Percentiles rank a stretch among this genome's conserved stretches.
Evolutionary conservation across 92 coral and sea anemone species (phyloP).

Genomic region (Parazoanthus atlanticus): DNA sequence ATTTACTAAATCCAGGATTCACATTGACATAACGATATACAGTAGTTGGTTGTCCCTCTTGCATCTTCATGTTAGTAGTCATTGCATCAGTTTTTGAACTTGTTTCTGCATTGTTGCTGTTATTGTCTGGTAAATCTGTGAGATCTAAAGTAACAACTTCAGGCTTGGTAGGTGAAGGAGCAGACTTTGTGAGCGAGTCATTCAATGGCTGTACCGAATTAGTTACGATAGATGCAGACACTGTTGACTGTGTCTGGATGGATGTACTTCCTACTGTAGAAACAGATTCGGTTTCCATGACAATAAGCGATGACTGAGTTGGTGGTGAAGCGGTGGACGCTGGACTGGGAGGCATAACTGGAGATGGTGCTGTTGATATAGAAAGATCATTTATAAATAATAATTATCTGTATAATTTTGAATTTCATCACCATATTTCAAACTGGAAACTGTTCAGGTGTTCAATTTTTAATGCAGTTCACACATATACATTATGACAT

Average conservation of each 20-base stretch:
- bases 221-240: slow-evolving; percentile 22
- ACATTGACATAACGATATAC: not conserved
- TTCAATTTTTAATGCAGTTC: too few relatives aligned
- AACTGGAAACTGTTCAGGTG: not conserved
- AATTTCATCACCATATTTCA: not conserved
- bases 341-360: slow-evolving; percentile 24
- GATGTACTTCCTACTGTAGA: slow-evolving; percentile 4
- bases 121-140: not conserved
- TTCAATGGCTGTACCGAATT: slow-evolving; percentile 10
- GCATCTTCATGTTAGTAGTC: not conserved
- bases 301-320: slow-evolving; percentile 1
- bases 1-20: not conserved
- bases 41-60: not conserved
- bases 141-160: not conserved
- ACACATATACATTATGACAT: too few relatives aligned
- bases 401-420: too few relatives aligned
- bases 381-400: not conserved
- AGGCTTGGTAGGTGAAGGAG: not conserved
- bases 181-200: not conserved
- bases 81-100: not conserved
- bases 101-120: slow-evolving; percentile 1
- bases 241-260: slow-evolving; percentile 23
- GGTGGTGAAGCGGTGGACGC: not conserved
- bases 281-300: slow-evolving; percentile 33
- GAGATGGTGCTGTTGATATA: slow-evolving; percentile 20